Percentiles rank a stretch among this genome's conserved stretches.
Evolutionary conservation across 2,888 invertebrate genomes (phyloP).

Genomic region (Chrysolina haemoptera): DNA sequence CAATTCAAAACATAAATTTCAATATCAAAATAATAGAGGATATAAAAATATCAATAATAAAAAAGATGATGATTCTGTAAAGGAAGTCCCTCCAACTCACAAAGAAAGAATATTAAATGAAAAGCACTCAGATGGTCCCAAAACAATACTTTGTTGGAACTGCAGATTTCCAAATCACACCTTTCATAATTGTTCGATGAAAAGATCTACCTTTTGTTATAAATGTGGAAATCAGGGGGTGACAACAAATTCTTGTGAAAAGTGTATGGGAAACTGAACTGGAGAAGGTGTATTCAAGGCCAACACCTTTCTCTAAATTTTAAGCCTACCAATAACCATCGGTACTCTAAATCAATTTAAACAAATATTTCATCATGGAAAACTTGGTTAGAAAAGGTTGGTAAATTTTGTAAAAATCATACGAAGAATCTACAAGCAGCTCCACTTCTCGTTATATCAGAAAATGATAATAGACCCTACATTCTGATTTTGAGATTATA

Average conservation of each 20-base stretch:
- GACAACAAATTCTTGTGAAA: neutral
- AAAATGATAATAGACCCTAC: neutral
- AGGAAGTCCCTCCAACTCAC: neutral
- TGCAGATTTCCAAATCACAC: conserved; percentile 3
- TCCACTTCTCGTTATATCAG: neutral
- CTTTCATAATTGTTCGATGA: neutral
- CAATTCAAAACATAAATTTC: neutral
- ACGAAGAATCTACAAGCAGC: neutral
- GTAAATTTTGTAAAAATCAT: neutral
- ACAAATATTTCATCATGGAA: neutral
- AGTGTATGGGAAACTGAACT: neutral
- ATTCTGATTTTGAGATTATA: neutral
- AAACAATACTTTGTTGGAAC: neutral
- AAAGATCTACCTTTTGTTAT: neutral
- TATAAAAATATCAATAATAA: neutral
- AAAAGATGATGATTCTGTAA: neutral
- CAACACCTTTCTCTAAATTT: neutral
- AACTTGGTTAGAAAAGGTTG: neutral
- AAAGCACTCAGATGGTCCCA: neutral
- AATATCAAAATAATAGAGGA: neutral
- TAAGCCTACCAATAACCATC: neutral
- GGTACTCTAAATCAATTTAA: neutral
- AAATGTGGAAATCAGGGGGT: neutral
- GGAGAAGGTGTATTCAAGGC: neutral
- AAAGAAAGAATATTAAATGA: neutral